Evolutionary conservation across 2,113 vertebrate species (phyloP).

Genomic region (Zingel zingel): DNA sequence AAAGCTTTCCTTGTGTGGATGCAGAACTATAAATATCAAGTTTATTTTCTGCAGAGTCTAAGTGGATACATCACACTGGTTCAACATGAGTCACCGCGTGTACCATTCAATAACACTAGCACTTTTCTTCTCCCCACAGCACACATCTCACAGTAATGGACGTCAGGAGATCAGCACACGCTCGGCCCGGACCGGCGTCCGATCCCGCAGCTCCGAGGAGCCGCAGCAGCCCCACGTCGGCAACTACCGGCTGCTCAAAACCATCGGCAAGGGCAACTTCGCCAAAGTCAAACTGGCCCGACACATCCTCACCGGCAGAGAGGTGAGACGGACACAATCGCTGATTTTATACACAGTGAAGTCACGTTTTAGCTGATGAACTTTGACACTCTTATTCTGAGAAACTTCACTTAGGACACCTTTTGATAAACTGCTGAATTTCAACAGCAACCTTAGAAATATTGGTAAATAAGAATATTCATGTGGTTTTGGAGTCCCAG

Average conservation of each 20-base stretch:
- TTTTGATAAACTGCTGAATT: background rate
- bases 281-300: conserved; percentile 98
- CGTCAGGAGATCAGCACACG: conserved; percentile 91
- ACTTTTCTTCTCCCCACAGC: conserved; percentile 77
- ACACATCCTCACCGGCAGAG: conserved; percentile 97
- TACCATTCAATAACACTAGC: background rate
- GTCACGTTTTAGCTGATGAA: background rate
- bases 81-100: conserved; percentile 47
- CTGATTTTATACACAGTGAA: too few relatives aligned
- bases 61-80: conserved; percentile 27
- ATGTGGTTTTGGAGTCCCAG: background rate
- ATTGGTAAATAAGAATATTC: background rate
- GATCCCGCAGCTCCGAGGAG: conserved; percentile 93
- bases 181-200: conserved; percentile 89
- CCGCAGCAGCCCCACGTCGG: conserved; percentile 93
- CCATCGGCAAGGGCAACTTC: conserved; percentile 98
- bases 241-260: conserved; percentile 98
- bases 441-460: too few relatives aligned
- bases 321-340: conserved; percentile 84
- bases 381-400: background rate
- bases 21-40: conserved; percentile 42
- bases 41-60: conserved; percentile 37
- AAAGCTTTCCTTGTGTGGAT: conserved; percentile 18
- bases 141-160: conserved; percentile 93
- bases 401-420: background rate